Evolutionary conservation across 2,888 invertebrate genomes (phyloP).

Genomic region (Limnephilus auricula): DNA sequence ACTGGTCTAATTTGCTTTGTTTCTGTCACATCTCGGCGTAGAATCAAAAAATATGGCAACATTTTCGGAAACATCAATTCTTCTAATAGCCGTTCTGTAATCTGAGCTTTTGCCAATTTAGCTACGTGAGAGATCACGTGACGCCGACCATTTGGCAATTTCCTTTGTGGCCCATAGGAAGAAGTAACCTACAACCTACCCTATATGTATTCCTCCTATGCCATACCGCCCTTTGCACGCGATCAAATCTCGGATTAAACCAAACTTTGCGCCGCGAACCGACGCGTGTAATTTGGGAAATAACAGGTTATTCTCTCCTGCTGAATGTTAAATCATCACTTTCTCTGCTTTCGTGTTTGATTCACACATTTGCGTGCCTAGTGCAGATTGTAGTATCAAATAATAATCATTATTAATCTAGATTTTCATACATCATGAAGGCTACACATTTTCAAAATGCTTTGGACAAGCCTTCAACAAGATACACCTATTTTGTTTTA

Average conservation of each 20-base stretch:
- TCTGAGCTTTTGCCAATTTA: not conserved
- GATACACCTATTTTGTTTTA: no score
- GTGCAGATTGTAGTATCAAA: not conserved
- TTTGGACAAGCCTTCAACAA: not conserved
- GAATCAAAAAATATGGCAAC: not conserved
- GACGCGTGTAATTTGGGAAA: conserved; percentile 25
- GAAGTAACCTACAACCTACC: not conserved
- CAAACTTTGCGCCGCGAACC: conserved; percentile 30
- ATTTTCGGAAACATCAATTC: not conserved
- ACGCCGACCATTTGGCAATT: conserved; percentile 23
- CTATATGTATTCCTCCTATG: not conserved
- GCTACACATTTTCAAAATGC: not conserved
- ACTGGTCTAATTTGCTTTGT: not conserved
- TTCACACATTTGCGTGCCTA: not conserved
- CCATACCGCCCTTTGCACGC: conserved; percentile 18
- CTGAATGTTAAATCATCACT: not conserved
- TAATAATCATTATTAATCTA: not conserved
- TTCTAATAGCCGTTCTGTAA: not conserved
- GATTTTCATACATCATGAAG: not conserved
- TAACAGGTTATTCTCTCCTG: not conserved
- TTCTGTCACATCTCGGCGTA: not conserved
- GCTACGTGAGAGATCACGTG: conserved; percentile 14
- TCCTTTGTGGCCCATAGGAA: conserved; percentile 4
- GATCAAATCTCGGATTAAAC: conserved; percentile 35
- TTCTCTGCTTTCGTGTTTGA: not conserved